Percentiles rank a stretch among this genome's conserved stretches.
These are phyloP conservation scores for Eutrigla gurnardus DNA, from an alignment of 2,797 vertebrate genomes.

Conservation along the genomic window DNA sequence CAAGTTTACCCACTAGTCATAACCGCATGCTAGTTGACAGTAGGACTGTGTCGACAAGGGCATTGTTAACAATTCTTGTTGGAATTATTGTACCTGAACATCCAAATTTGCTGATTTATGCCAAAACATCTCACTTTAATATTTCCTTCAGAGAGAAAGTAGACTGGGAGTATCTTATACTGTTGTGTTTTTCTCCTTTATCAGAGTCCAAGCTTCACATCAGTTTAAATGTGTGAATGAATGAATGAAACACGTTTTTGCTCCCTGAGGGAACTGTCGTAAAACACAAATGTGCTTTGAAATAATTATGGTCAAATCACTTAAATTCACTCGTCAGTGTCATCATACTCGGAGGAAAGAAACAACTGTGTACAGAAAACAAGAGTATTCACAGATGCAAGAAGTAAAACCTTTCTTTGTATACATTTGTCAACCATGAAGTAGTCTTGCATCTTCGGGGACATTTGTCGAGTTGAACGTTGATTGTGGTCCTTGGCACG, in stretches of 20 bases:
- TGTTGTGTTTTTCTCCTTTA: neutral
- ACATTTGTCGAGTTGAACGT: neutral
- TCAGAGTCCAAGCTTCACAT: neutral
- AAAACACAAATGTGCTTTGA: neutral
- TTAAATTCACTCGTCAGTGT: too few species aligned
- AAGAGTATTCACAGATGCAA: neutral
- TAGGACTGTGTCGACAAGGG: neutral
- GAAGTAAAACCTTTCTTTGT: neutral
- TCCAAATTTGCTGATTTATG: neutral
- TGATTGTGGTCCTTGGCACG: conserved; percentile 37
- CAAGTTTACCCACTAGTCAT: neutral
- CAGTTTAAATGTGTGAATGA: conserved; percentile 12
- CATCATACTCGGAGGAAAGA: neutral
- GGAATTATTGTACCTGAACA: neutral
- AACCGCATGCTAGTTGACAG: neutral
- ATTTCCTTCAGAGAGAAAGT: neutral
- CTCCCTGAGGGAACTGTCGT: neutral
- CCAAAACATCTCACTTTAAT: neutral
- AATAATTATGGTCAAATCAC: neutral
- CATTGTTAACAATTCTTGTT: neutral
- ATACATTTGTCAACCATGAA: neutral
- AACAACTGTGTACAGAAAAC: neutral
- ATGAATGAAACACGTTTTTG: conserved; percentile 1
- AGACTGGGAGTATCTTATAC: neutral
- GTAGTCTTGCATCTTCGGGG: conserved; percentile 3